These are phyloP conservation scores for Pyralis farinalis DNA, from an alignment of 2,888 invertebrate genomes.

Conservation along the genomic window DNA sequence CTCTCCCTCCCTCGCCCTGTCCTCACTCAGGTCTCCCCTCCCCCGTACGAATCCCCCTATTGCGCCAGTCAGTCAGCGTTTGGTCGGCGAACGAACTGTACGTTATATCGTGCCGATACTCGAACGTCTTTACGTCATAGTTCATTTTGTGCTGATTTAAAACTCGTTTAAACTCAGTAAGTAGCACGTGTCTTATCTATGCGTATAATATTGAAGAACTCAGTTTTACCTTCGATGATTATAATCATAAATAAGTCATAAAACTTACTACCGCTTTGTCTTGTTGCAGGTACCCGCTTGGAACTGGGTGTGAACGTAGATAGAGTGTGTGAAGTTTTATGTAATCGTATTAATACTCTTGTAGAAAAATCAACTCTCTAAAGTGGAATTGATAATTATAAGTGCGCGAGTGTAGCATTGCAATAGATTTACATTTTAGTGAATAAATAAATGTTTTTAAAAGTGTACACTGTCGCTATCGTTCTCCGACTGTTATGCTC, in stretches of 20 bases:
- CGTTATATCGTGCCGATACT: conserved; percentile 31
- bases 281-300: conserved; percentile 78
- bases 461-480: conserved; percentile 46
- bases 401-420: conserved; percentile 38
- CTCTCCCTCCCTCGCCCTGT: conserved; percentile 70
- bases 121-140: conserved; percentile 66
- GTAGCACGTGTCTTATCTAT: conserved; percentile 44
- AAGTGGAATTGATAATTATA: conserved; percentile 42
- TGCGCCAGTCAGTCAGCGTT: conserved; percentile 71
- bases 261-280: conserved; percentile 71
- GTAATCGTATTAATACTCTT: conserved; percentile 66
- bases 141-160: conserved; percentile 63
- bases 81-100: conserved; percentile 36
- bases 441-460: conserved; percentile 45
- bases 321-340: conserved; percentile 75
- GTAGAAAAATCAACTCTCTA: conserved; percentile 42
- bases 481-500: conserved; percentile 48
- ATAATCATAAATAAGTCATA: conserved; percentile 34
- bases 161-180: conserved; percentile 50
- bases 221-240: conserved; percentile 25
- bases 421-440: conserved; percentile 41
- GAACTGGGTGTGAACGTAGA: conserved; percentile 77
- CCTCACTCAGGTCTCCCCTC: conserved; percentile 58
- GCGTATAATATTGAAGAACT: conserved; percentile 21
- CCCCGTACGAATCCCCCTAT: conserved; percentile 39